Evolutionary conservation across 2,888 invertebrate species (phyloP).

Genomic region (Drosophila lacicola): DNA sequence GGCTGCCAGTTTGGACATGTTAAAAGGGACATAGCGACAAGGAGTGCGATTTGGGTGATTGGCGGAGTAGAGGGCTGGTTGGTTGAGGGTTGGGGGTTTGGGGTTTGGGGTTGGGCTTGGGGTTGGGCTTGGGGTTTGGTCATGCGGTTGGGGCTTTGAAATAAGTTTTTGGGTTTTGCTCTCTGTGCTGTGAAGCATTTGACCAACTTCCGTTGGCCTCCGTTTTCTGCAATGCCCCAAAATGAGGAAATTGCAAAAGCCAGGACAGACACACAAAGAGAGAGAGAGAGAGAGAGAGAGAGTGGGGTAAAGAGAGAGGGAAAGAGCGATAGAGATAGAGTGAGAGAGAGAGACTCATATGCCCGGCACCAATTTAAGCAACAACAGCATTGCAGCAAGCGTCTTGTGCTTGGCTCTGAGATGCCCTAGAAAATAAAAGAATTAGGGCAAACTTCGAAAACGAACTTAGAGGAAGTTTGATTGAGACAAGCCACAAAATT

Average conservation of each 20-base stretch:
- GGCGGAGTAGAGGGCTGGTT: background rate
- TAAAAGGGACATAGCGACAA: background rate
- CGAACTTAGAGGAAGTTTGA: constrained; percentile 19
- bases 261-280: constrained; percentile 21
- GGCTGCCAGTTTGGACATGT: constrained; percentile 15
- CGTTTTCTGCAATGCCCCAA: constrained; percentile 32
- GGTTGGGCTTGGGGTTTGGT: constrained; percentile 11
- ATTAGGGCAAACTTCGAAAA: constrained; percentile 20
- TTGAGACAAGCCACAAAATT: constrained; percentile 5
- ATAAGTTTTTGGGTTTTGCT: constrained; percentile 29
- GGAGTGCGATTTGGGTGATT: background rate
- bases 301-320: background rate
- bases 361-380: constrained; percentile 39
- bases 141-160: constrained; percentile 26
- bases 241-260: constrained; percentile 55
- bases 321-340: background rate
- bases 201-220: constrained; percentile 54
- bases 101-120: background rate
- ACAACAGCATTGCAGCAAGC: constrained; percentile 10
- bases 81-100: background rate
- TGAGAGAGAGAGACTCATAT: constrained; percentile 3
- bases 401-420: constrained; percentile 2
- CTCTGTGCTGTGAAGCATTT: constrained; percentile 45
- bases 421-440: constrained; percentile 30
- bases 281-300: background rate